Evolutionary conservation across 1,140 invertebrate genomes (phyloP).

Genomic region (Anoplophora glabripennis): DNA sequence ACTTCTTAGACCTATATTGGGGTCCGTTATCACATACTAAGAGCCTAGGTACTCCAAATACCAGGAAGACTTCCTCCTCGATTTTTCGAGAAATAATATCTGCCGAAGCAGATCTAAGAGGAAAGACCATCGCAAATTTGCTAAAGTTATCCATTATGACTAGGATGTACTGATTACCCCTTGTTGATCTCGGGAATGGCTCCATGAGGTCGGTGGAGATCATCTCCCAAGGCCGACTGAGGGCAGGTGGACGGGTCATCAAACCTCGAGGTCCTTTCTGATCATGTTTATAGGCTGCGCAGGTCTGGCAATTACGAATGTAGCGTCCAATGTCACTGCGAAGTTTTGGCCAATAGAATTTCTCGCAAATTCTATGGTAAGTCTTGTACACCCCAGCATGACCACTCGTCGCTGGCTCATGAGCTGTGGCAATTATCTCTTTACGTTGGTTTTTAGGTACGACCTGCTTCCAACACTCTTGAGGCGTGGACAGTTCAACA

Average conservation of each 20-base stretch:
- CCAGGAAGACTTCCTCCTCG: slow-evolving; percentile 28
- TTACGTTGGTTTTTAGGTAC: slow-evolving; percentile 23
- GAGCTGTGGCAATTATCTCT: slow-evolving; percentile 16
- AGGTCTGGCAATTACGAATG: slow-evolving; percentile 34
- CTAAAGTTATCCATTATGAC: slow-evolving; percentile 44
- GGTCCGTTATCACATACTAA: slow-evolving; percentile 36
- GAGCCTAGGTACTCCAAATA: slow-evolving; percentile 22
- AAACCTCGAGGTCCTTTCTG: slow-evolving; percentile 31
- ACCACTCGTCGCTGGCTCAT: slow-evolving; percentile 20
- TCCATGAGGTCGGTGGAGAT: slow-evolving; percentile 15
- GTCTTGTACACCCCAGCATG: slow-evolving; percentile 41
- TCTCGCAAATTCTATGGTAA: slow-evolving; percentile 8
- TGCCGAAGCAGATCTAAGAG: slow-evolving; percentile 14
- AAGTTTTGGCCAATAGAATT: slow-evolving; percentile 42
- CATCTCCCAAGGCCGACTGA: slow-evolving; percentile 4
- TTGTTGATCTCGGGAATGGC: slow-evolving; percentile 33
- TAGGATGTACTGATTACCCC: slow-evolving; percentile 39
- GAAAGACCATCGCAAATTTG: slow-evolving; percentile 37
- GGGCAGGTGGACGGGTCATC: slow-evolving; percentile 27
- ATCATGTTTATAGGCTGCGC: slow-evolving; percentile 33
- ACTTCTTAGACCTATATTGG: no score
- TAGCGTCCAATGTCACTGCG: slow-evolving; percentile 29
- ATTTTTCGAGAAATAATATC: slow-evolving; percentile 16
- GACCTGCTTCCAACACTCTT: slow-evolving; percentile 35
- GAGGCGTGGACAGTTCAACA: background rate